Conservation (phyloP, 2,888 invertebrate species). For the Andricus curvator region DNA sequence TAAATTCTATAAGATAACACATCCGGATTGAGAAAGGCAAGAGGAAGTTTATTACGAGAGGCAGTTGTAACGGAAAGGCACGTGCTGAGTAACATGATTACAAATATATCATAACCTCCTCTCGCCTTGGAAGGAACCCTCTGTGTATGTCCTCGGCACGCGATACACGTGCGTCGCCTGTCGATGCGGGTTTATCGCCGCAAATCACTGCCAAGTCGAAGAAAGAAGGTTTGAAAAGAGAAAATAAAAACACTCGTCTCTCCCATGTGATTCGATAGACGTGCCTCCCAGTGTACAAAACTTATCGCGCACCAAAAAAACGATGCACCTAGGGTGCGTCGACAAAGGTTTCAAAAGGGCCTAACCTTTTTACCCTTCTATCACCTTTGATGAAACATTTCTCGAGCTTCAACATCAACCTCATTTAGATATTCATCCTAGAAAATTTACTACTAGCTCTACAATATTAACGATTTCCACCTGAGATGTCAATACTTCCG, state of each 20-base stretch:
- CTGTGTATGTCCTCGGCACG: conserved; percentile 57
- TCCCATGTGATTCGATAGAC: conserved; percentile 17
- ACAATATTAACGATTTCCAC: too few species aligned
- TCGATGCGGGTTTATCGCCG: conserved; percentile 73
- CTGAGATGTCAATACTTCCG: background rate
- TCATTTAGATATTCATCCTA: background rate
- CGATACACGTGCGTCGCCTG: conserved; percentile 75
- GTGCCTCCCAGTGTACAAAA: conserved; percentile 27
- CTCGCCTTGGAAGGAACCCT: conserved; percentile 48
- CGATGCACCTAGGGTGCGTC: conserved; percentile 20
- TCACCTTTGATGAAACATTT: background rate
- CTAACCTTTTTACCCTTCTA: background rate
- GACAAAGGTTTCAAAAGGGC: conserved; percentile 7
- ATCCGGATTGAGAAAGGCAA: conserved; percentile 55
- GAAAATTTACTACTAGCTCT: too few species aligned
- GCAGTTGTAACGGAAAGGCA: conserved; percentile 76
- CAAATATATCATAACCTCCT: conserved; percentile 76
- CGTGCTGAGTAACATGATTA: conserved; percentile 75
- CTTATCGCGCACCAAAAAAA: conserved; percentile 44
- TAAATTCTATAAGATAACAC: background rate
- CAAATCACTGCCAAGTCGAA: conserved; percentile 70
- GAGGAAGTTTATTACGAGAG: conserved; percentile 71
- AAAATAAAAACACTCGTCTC: conserved; percentile 24
- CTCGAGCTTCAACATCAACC: background rate
- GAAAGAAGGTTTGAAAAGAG: conserved; percentile 52